These are phyloP conservation scores for Pygoscelis adeliae DNA, from an alignment of 2,113 vertebrate species.

Conservation along the genomic window DNA sequence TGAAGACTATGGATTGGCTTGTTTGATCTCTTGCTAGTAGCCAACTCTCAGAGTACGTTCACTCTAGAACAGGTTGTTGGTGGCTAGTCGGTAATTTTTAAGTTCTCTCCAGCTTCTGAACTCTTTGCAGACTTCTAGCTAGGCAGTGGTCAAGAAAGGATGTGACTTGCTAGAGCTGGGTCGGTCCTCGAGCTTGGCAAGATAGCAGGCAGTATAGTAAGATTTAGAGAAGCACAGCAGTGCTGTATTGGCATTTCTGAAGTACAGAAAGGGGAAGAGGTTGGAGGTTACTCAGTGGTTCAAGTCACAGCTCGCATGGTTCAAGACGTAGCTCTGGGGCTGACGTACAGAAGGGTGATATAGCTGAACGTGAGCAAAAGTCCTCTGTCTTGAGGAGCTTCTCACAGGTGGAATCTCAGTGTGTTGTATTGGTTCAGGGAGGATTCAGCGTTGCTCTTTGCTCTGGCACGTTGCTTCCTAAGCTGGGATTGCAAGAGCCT, in stretches of 20 bases:
- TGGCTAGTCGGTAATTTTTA: neutral
- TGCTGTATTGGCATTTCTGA: neutral
- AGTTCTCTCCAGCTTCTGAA: neutral
- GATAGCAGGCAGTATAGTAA: neutral
- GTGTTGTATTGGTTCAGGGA: neutral
- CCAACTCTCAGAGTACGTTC: neutral
- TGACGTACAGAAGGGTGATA: neutral
- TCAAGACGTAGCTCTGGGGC: neutral
- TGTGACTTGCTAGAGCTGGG: neutral
- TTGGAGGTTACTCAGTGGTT: neutral
- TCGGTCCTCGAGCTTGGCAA: neutral
- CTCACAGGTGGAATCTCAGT: neutral
- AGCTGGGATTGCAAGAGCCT: neutral
- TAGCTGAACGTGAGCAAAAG: neutral
- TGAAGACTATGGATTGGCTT: neutral
- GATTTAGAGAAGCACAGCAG: neutral
- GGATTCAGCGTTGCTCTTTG: neutral
- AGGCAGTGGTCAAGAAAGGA: neutral
- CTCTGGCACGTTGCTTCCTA: neutral
- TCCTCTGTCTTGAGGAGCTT: neutral
- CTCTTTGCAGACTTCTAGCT: neutral
- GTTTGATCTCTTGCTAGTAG: neutral
- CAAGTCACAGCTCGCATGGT: rapidly evolving
- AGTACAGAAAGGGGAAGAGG: neutral
- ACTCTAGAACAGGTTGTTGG: neutral